Evolutionary conservation across 2,888 invertebrate genomes (phyloP), one percentile per base, ranked within the genome.

Genomic region (Megastigmus dorsalis): DNA sequence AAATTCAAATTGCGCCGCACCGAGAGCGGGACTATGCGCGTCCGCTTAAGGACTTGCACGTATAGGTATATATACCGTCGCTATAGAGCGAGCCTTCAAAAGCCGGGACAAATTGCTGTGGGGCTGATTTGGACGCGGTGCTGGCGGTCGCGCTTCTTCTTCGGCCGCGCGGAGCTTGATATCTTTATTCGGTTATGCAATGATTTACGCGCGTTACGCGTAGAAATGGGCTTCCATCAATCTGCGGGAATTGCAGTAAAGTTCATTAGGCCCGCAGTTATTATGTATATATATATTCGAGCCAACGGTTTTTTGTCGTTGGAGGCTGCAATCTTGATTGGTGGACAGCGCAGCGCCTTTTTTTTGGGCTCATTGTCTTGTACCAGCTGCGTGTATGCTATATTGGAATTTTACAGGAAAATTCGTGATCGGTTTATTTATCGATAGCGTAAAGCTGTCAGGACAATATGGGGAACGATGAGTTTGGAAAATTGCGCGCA

Each of bases 1-100:
- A 60, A 60, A 60, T 60, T 45, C 60, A 60, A 60, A 60, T 45
- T 41, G 41, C 60, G n/a, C n/a, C n/a, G n/a, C 18, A 3, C n/a
- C 10, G 26, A 9, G n/a, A n/a, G n/a, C n/a, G n/a, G n/a, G n/a
- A n/a, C n/a, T n/a, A n/a, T n/a, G n/a, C n/a, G n/a, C n/a, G n/a
- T n/a, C n/a, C n/a, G n/a, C n/a, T n/a, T n/a, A n/a, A n/a, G n/a
- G n/a, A n/a, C n/a, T n/a, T n/a, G n/a, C n/a, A n/a, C n/a, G n/a
- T n/a, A n/a, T n/a, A n/a, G n/a, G n/a, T n/a, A n/a, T n/a, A n/a
- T n/a, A n/a, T n/a, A n/a, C n/a, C n/a, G n/a, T n/a, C n/a, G n/a
- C n/a, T n/a, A n/a, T n/a, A n/a, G n/a, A n/a, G n/a, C 30, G 9
- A 5, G 6, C 52, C 1, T 18, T 20, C 36, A 5, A 38, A 20